Base-by-base conservation (phyloP, 2,888 invertebrate genomes). In the Petrolisthes cinctipes region DNA sequence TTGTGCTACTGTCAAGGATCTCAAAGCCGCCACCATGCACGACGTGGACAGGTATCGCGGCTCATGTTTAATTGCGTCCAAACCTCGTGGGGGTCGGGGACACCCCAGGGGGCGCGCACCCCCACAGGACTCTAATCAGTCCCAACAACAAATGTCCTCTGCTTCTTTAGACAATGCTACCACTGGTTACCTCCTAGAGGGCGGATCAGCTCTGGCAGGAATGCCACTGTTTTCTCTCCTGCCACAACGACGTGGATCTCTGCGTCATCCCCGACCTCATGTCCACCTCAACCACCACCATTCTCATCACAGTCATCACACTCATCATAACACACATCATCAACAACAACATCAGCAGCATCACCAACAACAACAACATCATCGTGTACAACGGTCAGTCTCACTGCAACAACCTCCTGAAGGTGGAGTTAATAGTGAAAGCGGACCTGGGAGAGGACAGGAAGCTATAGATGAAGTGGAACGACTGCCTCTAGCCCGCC, bases 401-500 rank as follows among this genome's bases (percentile, higher is more conserved):
- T 20, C 20, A 51, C 53, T 17, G 23, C 66, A 17, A 0, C 37
- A 68, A 17, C 61, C 56, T 11, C 57, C 7, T 37, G 82, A 82
- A 3, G 73, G 56, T 14, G 11, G 17, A 14, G 57, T 17, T 23
- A 54, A 17, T 73, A 14, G n/a, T 51, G 53, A 20, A 56, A 9
- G 3, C 6, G 66, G 66, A 17, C 11, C 37, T 4, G 53, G 76
- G 6, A 66, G 66, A 11, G 17, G 66, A 11, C 17, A 7, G 4
- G 82, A 78, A 9, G 68, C 54, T 7, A 57, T 56, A 11, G 83
- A 86, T 66, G 88, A 89, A 51, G 86, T 91, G 9, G 91, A 91
- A 54, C 85, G 90, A 9, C 61, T 94, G 91, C 95, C 95, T 76
- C 94, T 97, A 91, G 95, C 96, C 11, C 95, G 96, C 91, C 93